Evolutionary conservation across 1,140 invertebrate genomes (phyloP), one percentile per base, ranked within the genome.

Genomic region (Arion vulgaris): DNA sequence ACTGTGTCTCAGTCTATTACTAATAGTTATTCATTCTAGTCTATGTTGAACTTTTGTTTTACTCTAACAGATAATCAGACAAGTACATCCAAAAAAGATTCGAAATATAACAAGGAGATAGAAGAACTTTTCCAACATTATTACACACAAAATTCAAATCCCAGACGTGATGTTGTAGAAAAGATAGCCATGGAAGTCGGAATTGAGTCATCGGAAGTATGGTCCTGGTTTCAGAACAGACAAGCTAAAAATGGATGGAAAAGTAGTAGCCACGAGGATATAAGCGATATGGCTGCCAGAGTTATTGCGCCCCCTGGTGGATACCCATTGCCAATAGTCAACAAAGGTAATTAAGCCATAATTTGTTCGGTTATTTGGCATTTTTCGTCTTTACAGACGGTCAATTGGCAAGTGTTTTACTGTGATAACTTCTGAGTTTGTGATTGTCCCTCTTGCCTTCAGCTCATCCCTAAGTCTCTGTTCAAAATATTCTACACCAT

Each of bases 241-340:
- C 73, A 49, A 38, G 19, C 36, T 5, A 41, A 66, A 13, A 45
- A 36, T 28, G 73, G 57, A 28, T 53, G 71, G 49, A 81, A 57
- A 62, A 51, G 36, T 15, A 41, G 68, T n/a, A 19, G 1, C 23
- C 19, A 23, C 11, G 39, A 36, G 34, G n/a, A 26, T 0, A n/a
- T 28, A 2, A 11, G 7, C 23, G 28, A 51, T 26, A 23, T 28
- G 73, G 84, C 39, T 5, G 57, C 41, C 32, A 23, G 77, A 69
- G 83, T 82, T 28, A 17, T 62, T 13, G 68, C 79, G 0, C 83
- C 80, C 11, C 77, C 82, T 62, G 82, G 82, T 32, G 82, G 83
- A 11, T 85, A 79, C 38, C 85, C 85, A 23, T 32, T 85, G 2
- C 85, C 85, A 62, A 86, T 86, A 28, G 85, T 86, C 1, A 86